phyloP scores from a whole-genome alignment of 92 coral and sea anemone genomes.

The Scolanthus callimorphus region DNA sequence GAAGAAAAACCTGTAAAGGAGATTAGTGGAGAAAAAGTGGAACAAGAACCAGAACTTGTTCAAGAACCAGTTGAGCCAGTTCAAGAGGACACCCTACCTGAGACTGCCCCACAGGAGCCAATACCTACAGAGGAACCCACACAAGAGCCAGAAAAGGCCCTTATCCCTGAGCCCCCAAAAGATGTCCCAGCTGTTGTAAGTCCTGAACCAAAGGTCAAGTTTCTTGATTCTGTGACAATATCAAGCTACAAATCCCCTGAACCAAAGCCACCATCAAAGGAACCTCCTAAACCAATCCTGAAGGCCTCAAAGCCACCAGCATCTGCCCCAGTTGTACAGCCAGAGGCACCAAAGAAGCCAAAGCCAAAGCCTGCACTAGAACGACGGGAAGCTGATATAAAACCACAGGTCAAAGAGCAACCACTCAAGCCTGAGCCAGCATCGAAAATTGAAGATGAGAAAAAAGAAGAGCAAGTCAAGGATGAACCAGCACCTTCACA shows the following conservation, averaged over 20 bases:
- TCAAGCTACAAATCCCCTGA: slow-evolving; percentile 55
- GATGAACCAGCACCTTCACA: slow-evolving; percentile 22
- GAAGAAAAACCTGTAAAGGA: not conserved
- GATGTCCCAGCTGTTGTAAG: not conserved
- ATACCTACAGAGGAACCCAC: not conserved
- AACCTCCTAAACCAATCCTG: slow-evolving; percentile 49
- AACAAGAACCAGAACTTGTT: too few species aligned
- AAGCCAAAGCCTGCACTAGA: slow-evolving; percentile 29
- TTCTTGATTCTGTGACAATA: slow-evolving; percentile 46
- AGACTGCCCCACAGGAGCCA: too few species aligned
- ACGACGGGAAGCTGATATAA: slow-evolving; percentile 28
- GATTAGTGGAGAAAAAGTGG: not conserved
- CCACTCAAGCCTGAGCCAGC: slow-evolving; percentile 27
- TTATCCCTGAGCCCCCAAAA: slow-evolving; percentile 13
- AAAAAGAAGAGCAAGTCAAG: slow-evolving; percentile 8
- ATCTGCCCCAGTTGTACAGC: slow-evolving; percentile 10
- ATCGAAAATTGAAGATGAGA: slow-evolving; percentile 4
- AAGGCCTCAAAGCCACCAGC: slow-evolving; percentile 34
- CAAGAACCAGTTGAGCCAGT: too few species aligned
- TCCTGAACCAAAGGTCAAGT: slow-evolving; percentile 32
- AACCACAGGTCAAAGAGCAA: slow-evolving; percentile 23
- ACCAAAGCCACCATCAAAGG: slow-evolving; percentile 28
- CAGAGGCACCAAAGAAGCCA: slow-evolving; percentile 12
- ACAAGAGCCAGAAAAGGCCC: slow-evolving; percentile 4
- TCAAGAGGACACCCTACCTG: too few species aligned